Evolutionary conservation across 2,888 invertebrate genomes (phyloP).

Genomic region (Actias luna): DNA sequence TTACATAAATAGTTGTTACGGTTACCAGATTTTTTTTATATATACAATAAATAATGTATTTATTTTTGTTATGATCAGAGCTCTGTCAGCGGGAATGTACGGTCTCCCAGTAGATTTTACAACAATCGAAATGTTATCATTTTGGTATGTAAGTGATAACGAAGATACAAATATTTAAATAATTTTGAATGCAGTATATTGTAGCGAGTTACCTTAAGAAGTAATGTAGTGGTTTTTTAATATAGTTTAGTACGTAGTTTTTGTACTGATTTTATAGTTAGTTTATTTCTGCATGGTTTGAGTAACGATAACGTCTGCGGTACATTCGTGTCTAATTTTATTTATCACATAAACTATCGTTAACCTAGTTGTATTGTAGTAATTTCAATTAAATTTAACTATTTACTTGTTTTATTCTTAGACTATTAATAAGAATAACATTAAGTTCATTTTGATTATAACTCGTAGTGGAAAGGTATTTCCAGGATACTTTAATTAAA

Average conservation of each 20-base stretch:
- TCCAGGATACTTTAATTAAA: too few relatives aligned
- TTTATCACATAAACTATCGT: not conserved
- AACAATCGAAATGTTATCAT: slow-evolving; percentile 62
- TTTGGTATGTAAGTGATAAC: slow-evolving; percentile 60
- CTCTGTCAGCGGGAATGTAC: slow-evolving; percentile 64
- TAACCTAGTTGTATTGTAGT: not conserved
- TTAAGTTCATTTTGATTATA: too few relatives aligned
- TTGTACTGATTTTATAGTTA: not conserved
- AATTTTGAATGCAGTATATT: slow-evolving; percentile 3
- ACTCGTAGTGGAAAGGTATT: too few relatives aligned
- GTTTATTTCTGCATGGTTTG: slow-evolving; percentile 5
- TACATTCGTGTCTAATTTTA: too few relatives aligned
- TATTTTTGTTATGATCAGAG: slow-evolving; percentile 42
- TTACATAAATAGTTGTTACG: not conserved
- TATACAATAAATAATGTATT: not conserved
- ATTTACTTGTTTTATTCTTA: too few relatives aligned
- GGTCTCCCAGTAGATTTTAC: slow-evolving; percentile 71
- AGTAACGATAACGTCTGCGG: not conserved
- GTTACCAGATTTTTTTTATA: not conserved
- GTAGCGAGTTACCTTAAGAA: too few relatives aligned
- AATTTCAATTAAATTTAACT: not conserved
- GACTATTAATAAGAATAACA: too few relatives aligned
- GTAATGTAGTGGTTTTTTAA: not conserved
- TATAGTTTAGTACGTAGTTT: not conserved
- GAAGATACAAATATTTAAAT: not conserved